These are phyloP conservation scores for Clinocottus analis DNA, from an alignment of 2,113 vertebrate species.

Conservation along the genomic window DNA sequence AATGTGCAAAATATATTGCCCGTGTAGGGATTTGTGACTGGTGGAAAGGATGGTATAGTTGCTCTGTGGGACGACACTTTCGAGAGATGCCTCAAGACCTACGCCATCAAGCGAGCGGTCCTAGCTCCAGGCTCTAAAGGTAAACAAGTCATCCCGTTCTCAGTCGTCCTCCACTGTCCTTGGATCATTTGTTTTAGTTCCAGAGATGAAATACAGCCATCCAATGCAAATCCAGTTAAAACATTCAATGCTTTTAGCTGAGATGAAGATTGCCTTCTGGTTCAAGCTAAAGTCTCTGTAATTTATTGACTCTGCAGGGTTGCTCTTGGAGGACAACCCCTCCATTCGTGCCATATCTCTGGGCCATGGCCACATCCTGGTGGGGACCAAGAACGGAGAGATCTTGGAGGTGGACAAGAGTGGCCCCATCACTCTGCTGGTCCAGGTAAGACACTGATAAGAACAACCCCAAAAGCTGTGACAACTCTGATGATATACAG, in stretches of 20 bases:
- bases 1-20: slow-evolving; percentile 24
- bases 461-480: slow-evolving; percentile 17
- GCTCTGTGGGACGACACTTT: slow-evolving; percentile 98
- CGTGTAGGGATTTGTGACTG: slow-evolving; percentile 95
- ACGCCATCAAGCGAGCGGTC: slow-evolving; percentile 95
- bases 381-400: slow-evolving; percentile 98
- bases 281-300: slow-evolving; percentile 17
- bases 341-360: slow-evolving; percentile 99
- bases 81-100: slow-evolving; percentile 98
- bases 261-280: slow-evolving; percentile 9
- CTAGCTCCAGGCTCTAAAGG: slow-evolving; percentile 98
- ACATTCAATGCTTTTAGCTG: slow-evolving; percentile 32
- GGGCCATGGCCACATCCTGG: slow-evolving; percentile 97
- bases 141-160: slow-evolving; percentile 61
- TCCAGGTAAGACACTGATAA: slow-evolving; percentile 75
- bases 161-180: neutral
- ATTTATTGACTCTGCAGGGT: slow-evolving; percentile 81
- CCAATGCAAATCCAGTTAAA: slow-evolving; percentile 42
- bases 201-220: slow-evolving; percentile 13
- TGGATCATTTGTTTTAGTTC: neutral
- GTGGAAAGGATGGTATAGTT: slow-evolving; percentile 96
- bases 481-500: slow-evolving; percentile 6
- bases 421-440: slow-evolving; percentile 91
- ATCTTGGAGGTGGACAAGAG: slow-evolving; percentile 98
- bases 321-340: slow-evolving; percentile 98